Evolutionary conservation across 2,113 vertebrate species (phyloP).

Genomic region (Phylloscopus whistleri): DNA sequence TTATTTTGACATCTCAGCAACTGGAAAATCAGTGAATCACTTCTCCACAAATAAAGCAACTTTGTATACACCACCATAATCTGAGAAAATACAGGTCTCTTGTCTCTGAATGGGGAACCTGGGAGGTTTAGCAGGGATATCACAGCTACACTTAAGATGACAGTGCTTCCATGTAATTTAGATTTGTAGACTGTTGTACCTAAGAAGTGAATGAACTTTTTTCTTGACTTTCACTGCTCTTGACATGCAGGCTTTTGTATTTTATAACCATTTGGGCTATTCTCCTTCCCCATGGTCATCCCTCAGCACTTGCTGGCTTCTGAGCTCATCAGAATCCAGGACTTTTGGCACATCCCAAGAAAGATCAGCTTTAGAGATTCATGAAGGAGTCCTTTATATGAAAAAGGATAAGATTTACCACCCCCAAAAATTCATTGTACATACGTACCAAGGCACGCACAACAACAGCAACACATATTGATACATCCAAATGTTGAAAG

Average conservation of each 20-base stretch:
- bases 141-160: background rate
- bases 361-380: background rate
- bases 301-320: background rate
- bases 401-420: background rate
- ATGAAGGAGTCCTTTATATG: background rate
- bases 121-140: background rate
- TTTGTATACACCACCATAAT: background rate
- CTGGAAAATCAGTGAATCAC: background rate
- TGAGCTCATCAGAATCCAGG: background rate
- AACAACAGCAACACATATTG: background rate
- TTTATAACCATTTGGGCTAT: background rate
- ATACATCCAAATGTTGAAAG: background rate
- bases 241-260: background rate
- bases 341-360: background rate
- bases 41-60: background rate
- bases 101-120: background rate
- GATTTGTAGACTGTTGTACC: background rate
- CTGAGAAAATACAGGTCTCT: background rate
- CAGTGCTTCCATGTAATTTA: background rate
- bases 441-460: background rate
- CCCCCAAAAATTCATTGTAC: rapidly evolving
- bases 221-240: background rate
- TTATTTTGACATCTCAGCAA: background rate
- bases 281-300: background rate
- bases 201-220: background rate